Base-by-base conservation (phyloP, 2,888 invertebrate genomes). In the Ptycholaimellus sp. region DNA sequence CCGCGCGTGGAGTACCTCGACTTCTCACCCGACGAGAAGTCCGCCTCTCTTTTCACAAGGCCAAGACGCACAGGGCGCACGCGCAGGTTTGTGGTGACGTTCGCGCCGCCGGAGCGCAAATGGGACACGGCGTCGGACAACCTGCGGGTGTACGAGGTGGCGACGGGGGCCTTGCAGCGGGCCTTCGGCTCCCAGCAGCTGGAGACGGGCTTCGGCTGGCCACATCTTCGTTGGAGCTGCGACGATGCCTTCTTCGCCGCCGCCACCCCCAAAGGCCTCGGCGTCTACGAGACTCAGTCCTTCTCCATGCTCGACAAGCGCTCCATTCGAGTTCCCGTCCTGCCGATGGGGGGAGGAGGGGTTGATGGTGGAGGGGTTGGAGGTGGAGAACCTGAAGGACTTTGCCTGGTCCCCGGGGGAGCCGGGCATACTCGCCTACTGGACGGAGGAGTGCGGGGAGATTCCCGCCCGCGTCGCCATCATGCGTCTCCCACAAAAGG, bases 391-490 rank as follows among this genome's bases (percentile, higher is more conserved):
- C 14, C 47, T 83, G 50, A 71, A 80, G 46, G 85, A 87, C 54
- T 93, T 96, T 63, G 76, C 77, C 48, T 99, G 96, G 93, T 93
- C 90, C 0, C 93, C 96, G 0, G 78, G 85, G 0, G 85, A 90
- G 58, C 47, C 44, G 35, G 90, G 87, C 57, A 70, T 79, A 25
- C 71, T 96, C 33, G 90, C 90, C 0, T 96, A 87, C 61, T 96
- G 93, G 87, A 85, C 90, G 3, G 83, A 87, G 1, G 96, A 96
- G 63, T 76, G 82, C 16, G 37, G 39, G 7, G 41, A 43, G 14
- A 39, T 44, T 3, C 53, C 53, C 1, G 53, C 54, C 13, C 52
- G 53, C 33, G 50, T 53, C 40, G 53, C 53, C 9, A 38, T 53
- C 13, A 44, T 53, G 19, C 46, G 46, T 23, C 40, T 52, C 22